Evolutionary conservation across 2,888 invertebrate species (phyloP).

Genomic region (Drosophila lutescens): DNA sequence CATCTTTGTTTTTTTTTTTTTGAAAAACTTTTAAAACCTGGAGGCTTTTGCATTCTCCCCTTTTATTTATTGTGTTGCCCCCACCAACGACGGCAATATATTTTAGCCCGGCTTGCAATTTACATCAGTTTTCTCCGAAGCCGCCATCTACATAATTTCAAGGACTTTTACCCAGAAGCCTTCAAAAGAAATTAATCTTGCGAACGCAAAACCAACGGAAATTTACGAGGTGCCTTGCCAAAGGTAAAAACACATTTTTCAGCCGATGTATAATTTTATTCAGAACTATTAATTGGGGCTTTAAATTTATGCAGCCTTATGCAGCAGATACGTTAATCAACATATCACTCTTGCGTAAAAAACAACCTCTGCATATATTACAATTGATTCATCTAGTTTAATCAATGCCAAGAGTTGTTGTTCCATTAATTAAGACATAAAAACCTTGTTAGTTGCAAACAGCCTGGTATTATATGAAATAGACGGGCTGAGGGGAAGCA

Average conservation of each 20-base stretch:
- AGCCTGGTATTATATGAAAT: not conserved
- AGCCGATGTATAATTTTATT: constrained; percentile 21
- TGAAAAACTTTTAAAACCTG: not conserved
- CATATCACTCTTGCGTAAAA: not conserved
- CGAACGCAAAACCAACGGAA: constrained; percentile 26
- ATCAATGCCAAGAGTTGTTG: not conserved
- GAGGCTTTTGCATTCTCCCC: not conserved
- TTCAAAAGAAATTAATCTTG: constrained; percentile 74
- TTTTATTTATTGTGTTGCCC: constrained; percentile 41
- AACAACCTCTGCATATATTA: not conserved
- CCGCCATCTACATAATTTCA: constrained; percentile 51
- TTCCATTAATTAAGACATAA: constrained; percentile 16
- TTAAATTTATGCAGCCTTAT: constrained; percentile 4
- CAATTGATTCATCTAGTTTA: not conserved
- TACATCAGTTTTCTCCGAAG: constrained; percentile 25
- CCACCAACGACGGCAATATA: constrained; percentile 40
- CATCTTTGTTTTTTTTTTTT: constrained; percentile 17
- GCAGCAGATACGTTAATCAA: not conserved
- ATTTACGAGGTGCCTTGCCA: constrained; percentile 36
- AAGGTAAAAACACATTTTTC: constrained; percentile 22
- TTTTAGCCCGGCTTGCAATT: constrained; percentile 33
- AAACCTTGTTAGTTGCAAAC: constrained; percentile 1
- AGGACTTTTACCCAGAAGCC: constrained; percentile 56
- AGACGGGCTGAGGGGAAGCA: not conserved
- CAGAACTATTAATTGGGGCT: constrained; percentile 5